These are phyloP conservation scores for Carassius auratus DNA, from an alignment of 2,113 vertebrate genomes.

Conservation along the genomic window DNA sequence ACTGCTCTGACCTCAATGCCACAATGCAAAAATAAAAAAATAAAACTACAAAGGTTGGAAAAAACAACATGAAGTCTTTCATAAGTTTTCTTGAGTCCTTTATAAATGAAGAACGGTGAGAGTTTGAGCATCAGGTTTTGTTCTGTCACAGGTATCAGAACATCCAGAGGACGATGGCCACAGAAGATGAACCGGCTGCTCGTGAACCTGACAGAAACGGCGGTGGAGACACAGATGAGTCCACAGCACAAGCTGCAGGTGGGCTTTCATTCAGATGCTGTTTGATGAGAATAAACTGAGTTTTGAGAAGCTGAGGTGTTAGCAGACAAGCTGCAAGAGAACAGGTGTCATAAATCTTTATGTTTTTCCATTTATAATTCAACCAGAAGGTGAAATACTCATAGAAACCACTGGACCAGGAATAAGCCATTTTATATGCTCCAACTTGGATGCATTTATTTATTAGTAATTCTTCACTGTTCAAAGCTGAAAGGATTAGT, in stretches of 20 bases:
- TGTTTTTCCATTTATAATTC: not conserved
- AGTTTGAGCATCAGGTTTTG: not conserved
- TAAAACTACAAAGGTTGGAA: no score
- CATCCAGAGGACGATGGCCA: constrained; percentile 95
- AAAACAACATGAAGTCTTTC: no score
- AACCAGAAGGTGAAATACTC: not conserved
- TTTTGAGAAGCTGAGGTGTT: no score
- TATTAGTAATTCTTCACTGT: not conserved
- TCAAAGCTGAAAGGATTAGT: no score
- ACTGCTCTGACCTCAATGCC: no score
- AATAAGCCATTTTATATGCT: not conserved
- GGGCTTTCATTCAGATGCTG: not conserved
- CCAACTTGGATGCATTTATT: not conserved
- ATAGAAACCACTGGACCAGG: not conserved
- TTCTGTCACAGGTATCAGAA: constrained; percentile 86
- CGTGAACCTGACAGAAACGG: constrained; percentile 77
- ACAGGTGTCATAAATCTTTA: not conserved
- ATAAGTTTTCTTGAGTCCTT: not conserved
- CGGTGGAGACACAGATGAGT: constrained; percentile 82
- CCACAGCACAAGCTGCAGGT: constrained; percentile 76
- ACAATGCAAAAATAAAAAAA: not conserved
- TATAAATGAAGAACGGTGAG: no score
- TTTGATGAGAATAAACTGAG: not conserved
- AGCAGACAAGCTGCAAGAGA: not conserved
- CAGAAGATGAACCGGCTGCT: constrained; percentile 82